These are phyloP conservation scores for Cephus spinipes DNA, from an alignment of 2,888 invertebrate genomes.

Conservation along the genomic window DNA sequence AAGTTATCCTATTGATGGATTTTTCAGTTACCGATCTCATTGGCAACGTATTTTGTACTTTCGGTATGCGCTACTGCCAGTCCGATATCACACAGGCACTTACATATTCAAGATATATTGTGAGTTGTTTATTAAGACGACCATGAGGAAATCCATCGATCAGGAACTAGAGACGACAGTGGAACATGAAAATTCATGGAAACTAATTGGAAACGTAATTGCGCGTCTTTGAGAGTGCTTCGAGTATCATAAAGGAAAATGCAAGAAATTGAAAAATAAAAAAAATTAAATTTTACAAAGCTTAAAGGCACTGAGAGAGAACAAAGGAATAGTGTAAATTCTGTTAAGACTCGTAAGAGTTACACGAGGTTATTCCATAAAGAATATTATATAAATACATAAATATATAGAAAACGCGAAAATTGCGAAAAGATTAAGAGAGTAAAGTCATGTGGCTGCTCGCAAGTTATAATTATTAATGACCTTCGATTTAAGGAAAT, in stretches of 20 bases:
- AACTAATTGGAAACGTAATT: background rate
- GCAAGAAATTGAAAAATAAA: slow-evolving; percentile 12
- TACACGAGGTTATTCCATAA: background rate
- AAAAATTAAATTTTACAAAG: background rate
- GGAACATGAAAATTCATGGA: background rate
- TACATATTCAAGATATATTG: background rate
- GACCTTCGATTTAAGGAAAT: slow-evolving; percentile 26
- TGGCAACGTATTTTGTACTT: background rate
- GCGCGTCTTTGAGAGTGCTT: background rate
- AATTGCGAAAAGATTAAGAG: slow-evolving; percentile 12
- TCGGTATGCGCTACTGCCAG: background rate
- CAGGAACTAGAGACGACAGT: background rate
- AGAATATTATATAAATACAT: background rate
- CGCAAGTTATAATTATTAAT: slow-evolving; percentile 24
- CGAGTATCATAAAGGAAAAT: slow-evolving; percentile 16
- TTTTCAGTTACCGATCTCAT: background rate
- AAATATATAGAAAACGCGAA: background rate
- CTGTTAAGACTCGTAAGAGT: slow-evolving; percentile 10
- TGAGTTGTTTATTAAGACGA: background rate
- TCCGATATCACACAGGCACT: background rate
- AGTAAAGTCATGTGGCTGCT: slow-evolving; percentile 11
- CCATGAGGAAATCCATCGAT: background rate
- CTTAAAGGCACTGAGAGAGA: slow-evolving; percentile 9
- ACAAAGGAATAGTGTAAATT: slow-evolving; percentile 6
- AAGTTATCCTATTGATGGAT: background rate